Evolutionary conservation across 2,888 invertebrate genomes (phyloP).

Genomic region (Nomada ruficornis): DNA sequence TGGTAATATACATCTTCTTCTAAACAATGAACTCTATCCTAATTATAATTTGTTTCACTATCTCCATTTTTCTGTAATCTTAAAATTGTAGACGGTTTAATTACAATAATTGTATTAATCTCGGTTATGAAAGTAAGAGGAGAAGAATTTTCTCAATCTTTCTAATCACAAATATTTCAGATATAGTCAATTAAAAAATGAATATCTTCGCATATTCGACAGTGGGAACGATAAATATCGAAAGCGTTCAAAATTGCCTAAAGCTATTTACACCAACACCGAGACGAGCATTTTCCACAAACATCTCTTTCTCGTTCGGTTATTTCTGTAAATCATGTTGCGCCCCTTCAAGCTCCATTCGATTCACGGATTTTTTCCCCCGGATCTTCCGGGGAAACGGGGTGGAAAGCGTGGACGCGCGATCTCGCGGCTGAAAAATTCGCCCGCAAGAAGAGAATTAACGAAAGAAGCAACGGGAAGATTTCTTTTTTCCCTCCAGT

Average conservation of each 20-base stretch:
- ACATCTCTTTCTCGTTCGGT: background rate
- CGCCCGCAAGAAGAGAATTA: conserved; percentile 79
- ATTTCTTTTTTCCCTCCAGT: conserved; percentile 45
- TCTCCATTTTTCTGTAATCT: background rate
- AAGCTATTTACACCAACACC: no score
- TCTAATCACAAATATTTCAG: no score
- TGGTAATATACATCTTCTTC: no score
- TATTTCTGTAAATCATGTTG: background rate
- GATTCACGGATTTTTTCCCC: background rate
- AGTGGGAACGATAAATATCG: background rate
- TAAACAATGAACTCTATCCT: no score
- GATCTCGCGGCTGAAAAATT: conserved; percentile 70
- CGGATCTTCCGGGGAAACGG: conserved; percentile 5
- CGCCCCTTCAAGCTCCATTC: background rate
- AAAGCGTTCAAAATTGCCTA: no score
- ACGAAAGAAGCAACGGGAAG: conserved; percentile 75
- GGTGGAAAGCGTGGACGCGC: conserved; percentile 42
- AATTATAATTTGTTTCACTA: background rate
- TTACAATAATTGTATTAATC: no score
- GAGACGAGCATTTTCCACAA: no score
- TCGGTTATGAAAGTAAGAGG: no score
- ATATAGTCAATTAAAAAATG: background rate
- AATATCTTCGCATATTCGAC: background rate
- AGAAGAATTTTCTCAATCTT: no score
- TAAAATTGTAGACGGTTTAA: background rate